Evolutionary conservation across 2,888 invertebrate species (phyloP), one percentile per base, ranked within the genome.

Genomic region (Hemicrepidius hirtus): DNA sequence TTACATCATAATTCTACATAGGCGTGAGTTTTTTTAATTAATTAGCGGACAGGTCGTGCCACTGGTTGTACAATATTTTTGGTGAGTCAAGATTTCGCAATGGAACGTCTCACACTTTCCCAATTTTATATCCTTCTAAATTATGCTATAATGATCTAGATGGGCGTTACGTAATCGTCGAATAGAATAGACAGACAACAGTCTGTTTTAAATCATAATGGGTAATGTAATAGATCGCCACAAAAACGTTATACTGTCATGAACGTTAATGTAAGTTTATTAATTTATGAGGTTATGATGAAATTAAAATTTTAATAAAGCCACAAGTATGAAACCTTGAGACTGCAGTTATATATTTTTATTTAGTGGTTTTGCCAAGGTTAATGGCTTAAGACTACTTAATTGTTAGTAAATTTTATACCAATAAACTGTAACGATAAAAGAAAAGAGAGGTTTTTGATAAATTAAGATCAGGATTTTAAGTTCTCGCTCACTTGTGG

Each of bases 261-360:
- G 28, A 12, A 5, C 1, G 7, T 53, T 49, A 28, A 53, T 44
- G 44, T 9, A 28, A 9, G 53, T 53, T 24, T 53, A 53, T 28
- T 53, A 53, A 53, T 53, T 53, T 53, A 53, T 53, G 53, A 6
- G 21, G 12, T 28, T 53, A n/a, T 28, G 13, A 53, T 53, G 53
- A 53, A 53, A 46, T 53, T 53, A 6, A 13, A n/a, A 21, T 16
- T 28, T 53, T 53, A 53, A 53, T 28, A 32, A 4, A 28, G 28
- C 28, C 53, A 21, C 28, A 24, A 7, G 24, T 13, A 32, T 53
- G 53, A 5, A 28, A 28, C 53, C 53, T 53, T 53, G 53, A 53
- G 28, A 28, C 28, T 53, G 16, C 18, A 18, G 46, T 16, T 46
- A 16, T 18, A 4, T 46, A 7, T 32, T 32, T 32, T 32, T 9